Percentiles rank a stretch among this genome's conserved stretches.
These are phyloP conservation scores for Cyclargus thomasi DNA, from an alignment of 1,140 invertebrate genomes.

Conservation along the genomic window DNA sequence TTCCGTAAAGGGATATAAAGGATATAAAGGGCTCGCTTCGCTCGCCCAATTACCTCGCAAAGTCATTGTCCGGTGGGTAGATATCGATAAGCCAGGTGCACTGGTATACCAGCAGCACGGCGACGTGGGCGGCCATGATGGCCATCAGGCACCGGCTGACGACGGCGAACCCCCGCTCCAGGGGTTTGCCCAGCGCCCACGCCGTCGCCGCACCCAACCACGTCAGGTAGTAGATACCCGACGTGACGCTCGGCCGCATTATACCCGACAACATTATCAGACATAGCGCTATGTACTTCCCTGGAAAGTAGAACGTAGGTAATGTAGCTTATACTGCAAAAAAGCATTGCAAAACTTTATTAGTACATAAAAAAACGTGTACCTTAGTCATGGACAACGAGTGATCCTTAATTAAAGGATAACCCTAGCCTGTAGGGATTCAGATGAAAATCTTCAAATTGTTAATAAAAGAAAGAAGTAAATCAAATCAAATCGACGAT, in stretches of 20 bases:
- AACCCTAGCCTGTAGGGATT: no score
- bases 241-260: constrained; percentile 85
- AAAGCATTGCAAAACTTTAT: no score
- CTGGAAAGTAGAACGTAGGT: constrained; percentile 53
- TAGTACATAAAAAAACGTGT: no score
- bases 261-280: constrained; percentile 86
- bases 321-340: no score
- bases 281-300: constrained; percentile 82
- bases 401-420: no score
- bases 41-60: constrained; percentile 83
- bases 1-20: no score
- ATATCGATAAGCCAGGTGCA: constrained; percentile 87
- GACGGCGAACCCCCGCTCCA: constrained; percentile 83
- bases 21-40: no score
- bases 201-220: constrained; percentile 91
- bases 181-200: constrained; percentile 88
- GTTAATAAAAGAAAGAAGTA: no score
- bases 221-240: constrained; percentile 89
- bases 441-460: no score
- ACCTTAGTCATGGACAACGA: no score
- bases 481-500: no score
- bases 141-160: constrained; percentile 83
- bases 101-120: constrained; percentile 89
- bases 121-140: constrained; percentile 85
- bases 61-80: constrained; percentile 80